Percentiles rank a stretch among this genome's conserved stretches.
phyloP scores from a whole-genome alignment of 2,797 vertebrate genomes.

The Mus caroli region DNA sequence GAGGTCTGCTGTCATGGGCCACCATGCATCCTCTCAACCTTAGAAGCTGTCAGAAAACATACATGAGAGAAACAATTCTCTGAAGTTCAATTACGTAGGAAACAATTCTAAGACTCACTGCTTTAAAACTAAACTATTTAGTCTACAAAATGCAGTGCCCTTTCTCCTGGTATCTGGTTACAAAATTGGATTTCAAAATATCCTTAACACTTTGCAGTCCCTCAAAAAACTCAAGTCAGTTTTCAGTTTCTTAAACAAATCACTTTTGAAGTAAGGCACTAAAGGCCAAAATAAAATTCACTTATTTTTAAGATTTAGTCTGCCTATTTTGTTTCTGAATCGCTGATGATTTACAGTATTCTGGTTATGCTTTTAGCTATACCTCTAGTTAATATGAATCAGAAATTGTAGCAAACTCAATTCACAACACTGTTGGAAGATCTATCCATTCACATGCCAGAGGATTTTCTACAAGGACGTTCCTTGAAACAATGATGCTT shows the following conservation, averaged over 20 bases:
- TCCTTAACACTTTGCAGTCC: background rate
- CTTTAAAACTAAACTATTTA: constrained; percentile 5
- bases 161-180: background rate
- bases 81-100: background rate
- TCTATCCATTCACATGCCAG: background rate
- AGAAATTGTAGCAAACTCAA: constrained; percentile 24
- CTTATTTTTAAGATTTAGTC: background rate
- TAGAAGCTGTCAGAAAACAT: background rate
- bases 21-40: background rate
- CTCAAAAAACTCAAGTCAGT: background rate
- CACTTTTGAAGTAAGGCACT: background rate
- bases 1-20: too few species aligned
- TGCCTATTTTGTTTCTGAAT: background rate
- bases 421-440: background rate
- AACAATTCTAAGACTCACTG: constrained; percentile 20
- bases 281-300: background rate
- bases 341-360: background rate
- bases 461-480: constrained; percentile 43
- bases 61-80: background rate
- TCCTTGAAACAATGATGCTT: constrained; percentile 1
- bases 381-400: constrained; percentile 23
- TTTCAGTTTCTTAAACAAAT: constrained; percentile 20
- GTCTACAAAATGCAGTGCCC: background rate
- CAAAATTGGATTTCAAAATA: background rate
- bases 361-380: constrained; percentile 25